These are phyloP conservation scores for Epicauta chinensis DNA, from an alignment of 1,140 invertebrate genomes.

Conservation along the genomic window DNA sequence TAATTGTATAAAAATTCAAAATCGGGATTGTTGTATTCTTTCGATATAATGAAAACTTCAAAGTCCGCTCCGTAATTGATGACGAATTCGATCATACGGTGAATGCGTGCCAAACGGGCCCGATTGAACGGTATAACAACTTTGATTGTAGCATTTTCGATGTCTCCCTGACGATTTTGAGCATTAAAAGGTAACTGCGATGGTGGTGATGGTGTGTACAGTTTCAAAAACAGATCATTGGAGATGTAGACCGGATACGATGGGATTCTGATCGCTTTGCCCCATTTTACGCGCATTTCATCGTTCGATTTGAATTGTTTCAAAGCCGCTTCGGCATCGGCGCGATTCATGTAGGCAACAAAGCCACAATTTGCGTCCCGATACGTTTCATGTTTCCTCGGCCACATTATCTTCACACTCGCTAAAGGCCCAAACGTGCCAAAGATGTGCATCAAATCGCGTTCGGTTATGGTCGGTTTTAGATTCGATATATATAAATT, in stretches of 20 bases:
- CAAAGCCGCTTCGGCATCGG: constrained; percentile 78
- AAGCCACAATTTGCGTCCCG: constrained; percentile 70
- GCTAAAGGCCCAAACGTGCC: constrained; percentile 82
- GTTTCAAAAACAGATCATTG: constrained; percentile 71
- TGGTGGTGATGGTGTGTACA: constrained; percentile 69
- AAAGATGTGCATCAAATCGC: constrained; percentile 82
- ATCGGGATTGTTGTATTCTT: constrained; percentile 91
- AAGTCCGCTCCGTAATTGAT: constrained; percentile 98
- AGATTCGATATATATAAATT: constrained; percentile 86
- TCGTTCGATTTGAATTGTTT: constrained; percentile 74
- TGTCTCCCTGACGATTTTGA: constrained; percentile 49
- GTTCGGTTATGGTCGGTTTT: constrained; percentile 77
- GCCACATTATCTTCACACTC: constrained; percentile 93
- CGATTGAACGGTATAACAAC: constrained; percentile 74
- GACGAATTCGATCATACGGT: constrained; percentile 99
- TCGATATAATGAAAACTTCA: constrained; percentile 98
- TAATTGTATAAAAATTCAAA: constrained; percentile 97
- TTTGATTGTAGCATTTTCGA: constrained; percentile 78
- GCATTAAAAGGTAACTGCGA: constrained; percentile 96
- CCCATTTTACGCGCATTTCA: constrained; percentile 99
- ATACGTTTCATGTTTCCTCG: constrained; percentile 44
- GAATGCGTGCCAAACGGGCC: constrained; percentile 72
- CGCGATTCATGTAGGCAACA: constrained; percentile 86
- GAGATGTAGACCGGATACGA: constrained; percentile 96
- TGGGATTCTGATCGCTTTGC: constrained; percentile 89